phyloP scores from a whole-genome alignment of 2,113 vertebrate species.

The Lophotis ruficrista region DNA sequence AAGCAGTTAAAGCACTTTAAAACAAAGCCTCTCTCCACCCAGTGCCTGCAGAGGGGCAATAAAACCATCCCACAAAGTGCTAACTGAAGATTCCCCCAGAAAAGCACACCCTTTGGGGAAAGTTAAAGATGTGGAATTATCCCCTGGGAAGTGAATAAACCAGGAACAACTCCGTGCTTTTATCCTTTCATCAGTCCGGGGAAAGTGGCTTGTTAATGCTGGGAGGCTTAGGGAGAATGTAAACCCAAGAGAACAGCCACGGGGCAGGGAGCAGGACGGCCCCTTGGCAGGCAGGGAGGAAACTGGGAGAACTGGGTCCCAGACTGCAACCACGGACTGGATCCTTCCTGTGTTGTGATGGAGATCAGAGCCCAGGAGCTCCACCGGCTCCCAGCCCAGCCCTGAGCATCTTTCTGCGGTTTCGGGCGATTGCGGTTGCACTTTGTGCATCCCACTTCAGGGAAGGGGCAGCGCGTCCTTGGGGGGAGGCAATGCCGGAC shows the following conservation, averaged over 20 bases:
- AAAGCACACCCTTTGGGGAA: not conserved
- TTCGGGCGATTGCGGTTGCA: accelerated
- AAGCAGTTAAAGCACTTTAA: conserved; percentile 30
- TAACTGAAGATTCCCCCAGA: not conserved
- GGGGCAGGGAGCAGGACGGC: not conserved
- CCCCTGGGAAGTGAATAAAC: not conserved
- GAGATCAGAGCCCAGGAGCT: not conserved
- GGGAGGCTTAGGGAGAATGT: not conserved
- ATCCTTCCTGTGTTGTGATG: accelerated
- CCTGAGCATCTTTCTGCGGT: not conserved
- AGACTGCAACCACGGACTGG: accelerated
- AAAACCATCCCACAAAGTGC: conserved; percentile 17
- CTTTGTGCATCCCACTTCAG: not conserved
- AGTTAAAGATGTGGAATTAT: conserved; percentile 6
- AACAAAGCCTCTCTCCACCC: not conserved
- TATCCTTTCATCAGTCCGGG: not conserved
- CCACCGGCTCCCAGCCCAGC: accelerated
- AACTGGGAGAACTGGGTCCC: accelerated
- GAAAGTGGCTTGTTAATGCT: not conserved
- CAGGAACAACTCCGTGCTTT: not conserved
- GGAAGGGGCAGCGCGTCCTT: not conserved
- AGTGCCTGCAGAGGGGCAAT: conserved; percentile 14
- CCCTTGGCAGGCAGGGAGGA: not conserved
- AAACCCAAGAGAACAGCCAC: not conserved
- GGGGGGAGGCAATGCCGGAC: not conserved